A percentile compares a stretch with the other conserved stretches of the same genome.
These are phyloP conservation scores for Drosophila sp. DNA, from an alignment of 1,140 invertebrate species.

Conservation along the genomic window DNA sequence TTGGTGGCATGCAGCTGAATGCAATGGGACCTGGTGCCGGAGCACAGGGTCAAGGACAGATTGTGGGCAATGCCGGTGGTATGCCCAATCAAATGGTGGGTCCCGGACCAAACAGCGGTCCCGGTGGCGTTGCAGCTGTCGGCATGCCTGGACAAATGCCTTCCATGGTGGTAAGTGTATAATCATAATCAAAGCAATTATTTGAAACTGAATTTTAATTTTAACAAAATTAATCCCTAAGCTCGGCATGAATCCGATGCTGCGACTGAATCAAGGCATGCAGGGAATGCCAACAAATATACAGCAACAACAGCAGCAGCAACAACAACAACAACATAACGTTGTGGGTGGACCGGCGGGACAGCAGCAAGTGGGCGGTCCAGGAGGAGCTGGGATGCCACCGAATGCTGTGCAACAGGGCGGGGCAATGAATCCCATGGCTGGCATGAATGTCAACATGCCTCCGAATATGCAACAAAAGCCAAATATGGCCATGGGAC, in stretches of 20 bases:
- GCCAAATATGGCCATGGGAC: constrained; percentile 71
- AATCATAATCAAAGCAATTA: no score
- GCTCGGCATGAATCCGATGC: constrained; percentile 83
- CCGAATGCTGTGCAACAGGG: constrained; percentile 70
- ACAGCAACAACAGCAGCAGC: constrained; percentile 59
- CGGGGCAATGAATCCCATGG: constrained; percentile 68
- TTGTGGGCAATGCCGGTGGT: constrained; percentile 76
- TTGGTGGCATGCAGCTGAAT: constrained; percentile 73
- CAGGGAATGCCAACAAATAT: constrained; percentile 78
- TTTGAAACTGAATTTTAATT: no score
- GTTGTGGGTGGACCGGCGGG: constrained; percentile 66
- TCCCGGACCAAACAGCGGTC: constrained; percentile 75
- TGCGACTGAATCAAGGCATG: constrained; percentile 75
- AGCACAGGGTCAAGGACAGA: constrained; percentile 84
- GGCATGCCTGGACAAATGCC: constrained; percentile 47
- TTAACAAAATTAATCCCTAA: constrained; percentile 17
- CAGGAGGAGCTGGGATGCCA: constrained; percentile 47
- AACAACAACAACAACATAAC: constrained; percentile 49
- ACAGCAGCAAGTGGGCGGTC: constrained; percentile 69
- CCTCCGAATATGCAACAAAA: constrained; percentile 70
- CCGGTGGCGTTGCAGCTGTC: constrained; percentile 60
- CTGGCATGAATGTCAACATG: constrained; percentile 78
- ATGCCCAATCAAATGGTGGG: constrained; percentile 84
- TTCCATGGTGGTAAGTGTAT: constrained; percentile 38
- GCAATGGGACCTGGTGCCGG: constrained; percentile 60